Base-by-base conservation (phyloP, 2,113 vertebrate species). In the Indri indri region DNA sequence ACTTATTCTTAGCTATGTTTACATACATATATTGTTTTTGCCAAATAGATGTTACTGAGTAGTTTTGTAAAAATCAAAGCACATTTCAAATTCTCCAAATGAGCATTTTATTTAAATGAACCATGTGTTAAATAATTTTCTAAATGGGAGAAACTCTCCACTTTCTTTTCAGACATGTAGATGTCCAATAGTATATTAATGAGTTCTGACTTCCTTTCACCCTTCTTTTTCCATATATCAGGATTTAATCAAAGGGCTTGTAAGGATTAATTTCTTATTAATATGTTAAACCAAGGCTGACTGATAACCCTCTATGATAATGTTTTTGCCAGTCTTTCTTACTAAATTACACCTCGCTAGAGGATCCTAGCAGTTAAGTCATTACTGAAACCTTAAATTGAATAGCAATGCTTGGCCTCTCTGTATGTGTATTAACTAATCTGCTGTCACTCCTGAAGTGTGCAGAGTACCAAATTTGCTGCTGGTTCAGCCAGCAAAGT, bases 91-190 rank as follows among this genome's bases (percentile, higher is more conserved):
- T 30, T 89, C 50, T 65, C 84, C 11, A 40, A 91, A 54, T 20
- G 52, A 65, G 45, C 47, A 82, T 74, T 83, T n/a, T 96, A 32
- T 92, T 90, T 89, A 84, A 96, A 83, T 63, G 59, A 95, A 88
- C 54, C 88, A 61, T 66, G 70, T 80, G 57, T 63, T 91, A 76
- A 91, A 74, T 90, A 32, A 66, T 85, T 97, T 95, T 85, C 52
- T 77, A 92, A 94, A 50, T 50, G 52, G 34, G 85, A 88, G 50
- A 63, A 27, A 16, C 18, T 66, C 61, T 88, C 23, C 50, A 82
- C 73, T 88, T 88, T 88, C 59, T 47, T 92, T 85, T 88, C 79
- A 92, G 40, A 85, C 47, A 94, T 23, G 50, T 17, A 86, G n/a
- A 68, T 59, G 20, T 34, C n/a, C 40, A 88, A 70, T 12, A 34